These are phyloP conservation scores for Perca flavescens DNA, from an alignment of 2,113 vertebrate genomes.

Conservation along the genomic window DNA sequence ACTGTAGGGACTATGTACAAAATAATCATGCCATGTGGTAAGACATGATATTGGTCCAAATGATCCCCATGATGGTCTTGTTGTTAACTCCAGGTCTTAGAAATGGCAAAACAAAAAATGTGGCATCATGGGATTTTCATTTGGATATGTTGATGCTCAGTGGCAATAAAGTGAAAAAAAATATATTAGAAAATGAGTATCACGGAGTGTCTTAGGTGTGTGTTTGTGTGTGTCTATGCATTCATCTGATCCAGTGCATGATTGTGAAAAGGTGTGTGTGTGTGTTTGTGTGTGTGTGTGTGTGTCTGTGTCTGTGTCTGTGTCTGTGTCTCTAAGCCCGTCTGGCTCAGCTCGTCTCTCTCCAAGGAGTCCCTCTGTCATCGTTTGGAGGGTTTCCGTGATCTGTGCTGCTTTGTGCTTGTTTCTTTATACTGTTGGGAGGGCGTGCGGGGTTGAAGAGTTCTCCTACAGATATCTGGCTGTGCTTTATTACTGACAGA, in stretches of 20 bases:
- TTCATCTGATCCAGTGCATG: slow-evolving; percentile 7
- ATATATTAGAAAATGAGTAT: neutral
- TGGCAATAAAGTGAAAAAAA: neutral
- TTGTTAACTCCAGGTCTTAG: neutral
- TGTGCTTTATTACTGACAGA: slow-evolving; percentile 58
- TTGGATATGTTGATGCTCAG: neutral
- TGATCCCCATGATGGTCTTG: neutral
- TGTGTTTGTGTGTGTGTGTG: slow-evolving; percentile 24
- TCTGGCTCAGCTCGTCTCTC: slow-evolving; percentile 38
- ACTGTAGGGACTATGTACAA: neutral
- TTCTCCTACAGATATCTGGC: slow-evolving; percentile 62
- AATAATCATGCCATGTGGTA: neutral
- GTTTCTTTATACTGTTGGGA: slow-evolving; percentile 32
- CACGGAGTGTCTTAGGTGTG: neutral
- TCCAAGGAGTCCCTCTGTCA: slow-evolving; percentile 52
- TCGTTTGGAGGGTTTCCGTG: slow-evolving; percentile 58
- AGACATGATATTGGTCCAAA: neutral
- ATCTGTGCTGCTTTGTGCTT: slow-evolving; percentile 49
- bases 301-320: slow-evolving; percentile 15
- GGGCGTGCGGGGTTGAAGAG: slow-evolving; percentile 51
- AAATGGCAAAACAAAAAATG: too few relatives aligned
- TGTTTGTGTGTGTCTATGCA: neutral
- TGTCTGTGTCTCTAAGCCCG: slow-evolving; percentile 3
- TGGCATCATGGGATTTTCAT: neutral
- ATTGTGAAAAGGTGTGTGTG: slow-evolving; percentile 25